Evolutionary conservation across 2,797 vertebrate species (phyloP).

Genomic region (Betta splendens): DNA sequence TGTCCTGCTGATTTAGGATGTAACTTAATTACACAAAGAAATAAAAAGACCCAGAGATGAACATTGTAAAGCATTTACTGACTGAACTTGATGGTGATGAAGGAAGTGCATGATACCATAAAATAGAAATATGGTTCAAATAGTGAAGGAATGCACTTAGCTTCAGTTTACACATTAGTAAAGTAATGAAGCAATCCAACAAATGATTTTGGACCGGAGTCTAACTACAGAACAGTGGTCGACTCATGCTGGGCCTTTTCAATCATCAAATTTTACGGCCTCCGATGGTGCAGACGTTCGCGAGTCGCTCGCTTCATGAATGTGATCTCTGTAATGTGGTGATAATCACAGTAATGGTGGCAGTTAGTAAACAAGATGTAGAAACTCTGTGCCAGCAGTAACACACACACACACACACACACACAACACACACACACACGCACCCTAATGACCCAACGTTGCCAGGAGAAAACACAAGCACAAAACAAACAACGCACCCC

Average conservation of each 20-base stretch:
- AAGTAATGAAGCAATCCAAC: constrained; percentile 21
- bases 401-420: constrained; percentile 32
- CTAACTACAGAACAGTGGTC: constrained; percentile 17
- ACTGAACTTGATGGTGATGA: constrained; percentile 12
- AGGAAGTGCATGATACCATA: constrained; percentile 9
- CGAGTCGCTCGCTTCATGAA: constrained; percentile 49
- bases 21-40: background rate
- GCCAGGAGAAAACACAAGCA: constrained; percentile 71
- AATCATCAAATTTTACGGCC: constrained; percentile 36
- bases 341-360: constrained; percentile 64
- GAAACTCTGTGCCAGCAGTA: constrained; percentile 60
- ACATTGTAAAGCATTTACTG: constrained; percentile 3
- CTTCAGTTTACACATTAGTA: constrained; percentile 5
- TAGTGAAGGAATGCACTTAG: constrained; percentile 17
- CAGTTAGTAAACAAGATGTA: constrained; percentile 65
- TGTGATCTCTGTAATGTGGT: constrained; percentile 57
- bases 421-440: constrained; percentile 44
- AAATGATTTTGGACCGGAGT: constrained; percentile 17
- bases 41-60: background rate
- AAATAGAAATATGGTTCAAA: constrained; percentile 7
- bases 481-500: constrained; percentile 71
- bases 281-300: constrained; percentile 23
- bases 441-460: constrained; percentile 70
- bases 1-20: too few species aligned
- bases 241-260: constrained; percentile 29